Evolutionary conservation across 2,888 invertebrate genomes (phyloP).

Genomic region (Patella pellucida): DNA sequence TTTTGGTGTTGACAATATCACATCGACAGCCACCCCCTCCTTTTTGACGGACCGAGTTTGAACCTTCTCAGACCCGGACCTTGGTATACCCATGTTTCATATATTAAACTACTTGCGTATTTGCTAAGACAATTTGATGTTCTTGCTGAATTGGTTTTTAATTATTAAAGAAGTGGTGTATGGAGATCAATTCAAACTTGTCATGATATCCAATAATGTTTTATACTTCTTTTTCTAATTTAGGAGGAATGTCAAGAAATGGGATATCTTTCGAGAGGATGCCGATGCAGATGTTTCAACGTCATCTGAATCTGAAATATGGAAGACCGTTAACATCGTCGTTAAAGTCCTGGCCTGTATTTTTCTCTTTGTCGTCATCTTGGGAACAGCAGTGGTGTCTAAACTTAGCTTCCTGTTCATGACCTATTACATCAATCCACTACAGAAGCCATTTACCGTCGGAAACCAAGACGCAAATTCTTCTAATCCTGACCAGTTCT

Average conservation of each 20-base stretch:
- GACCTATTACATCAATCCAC: slow-evolving; percentile 44
- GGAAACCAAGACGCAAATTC: slow-evolving; percentile 33
- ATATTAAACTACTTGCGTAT: no score
- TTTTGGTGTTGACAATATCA: no score
- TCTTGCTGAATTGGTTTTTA: no score
- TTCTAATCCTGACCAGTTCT: slow-evolving; percentile 27
- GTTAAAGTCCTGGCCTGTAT: slow-evolving; percentile 42
- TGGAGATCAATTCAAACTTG: no score
- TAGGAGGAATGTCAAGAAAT: slow-evolving; percentile 21
- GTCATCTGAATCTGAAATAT: slow-evolving; percentile 42
- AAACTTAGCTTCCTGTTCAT: slow-evolving; percentile 53
- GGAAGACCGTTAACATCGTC: slow-evolving; percentile 48
- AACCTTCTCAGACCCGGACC: no score
- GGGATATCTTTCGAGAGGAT: slow-evolving; percentile 50
- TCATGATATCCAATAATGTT: no score
- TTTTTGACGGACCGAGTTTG: no score
- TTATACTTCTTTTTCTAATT: no score
- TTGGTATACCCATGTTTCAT: no score
- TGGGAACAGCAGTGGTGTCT: slow-evolving; percentile 44
- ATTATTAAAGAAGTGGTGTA: no score
- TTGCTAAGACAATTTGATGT: no score
- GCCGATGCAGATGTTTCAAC: slow-evolving; percentile 37
- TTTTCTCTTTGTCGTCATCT: slow-evolving; percentile 45
- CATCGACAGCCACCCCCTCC: no score
- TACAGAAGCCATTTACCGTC: slow-evolving; percentile 20